Conservation (phyloP, 2,888 invertebrate genomes). For the Tromatobia lineatoria region DNA sequence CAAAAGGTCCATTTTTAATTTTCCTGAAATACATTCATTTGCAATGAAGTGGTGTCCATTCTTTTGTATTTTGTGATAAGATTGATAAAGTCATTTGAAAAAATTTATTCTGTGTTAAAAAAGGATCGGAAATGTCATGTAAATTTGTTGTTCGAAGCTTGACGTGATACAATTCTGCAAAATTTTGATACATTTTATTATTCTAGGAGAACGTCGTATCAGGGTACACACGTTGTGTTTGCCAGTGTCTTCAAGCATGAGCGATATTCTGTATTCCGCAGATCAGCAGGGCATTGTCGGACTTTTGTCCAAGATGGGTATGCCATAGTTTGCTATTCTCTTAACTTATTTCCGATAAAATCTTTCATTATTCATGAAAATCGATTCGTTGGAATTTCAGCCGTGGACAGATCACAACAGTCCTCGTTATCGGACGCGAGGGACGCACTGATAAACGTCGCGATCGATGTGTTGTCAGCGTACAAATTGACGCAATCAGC, state of each 20-base stretch:
- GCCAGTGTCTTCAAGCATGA: slow-evolving; percentile 94
- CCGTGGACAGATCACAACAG: slow-evolving; percentile 95
- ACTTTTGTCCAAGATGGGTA: slow-evolving; percentile 98
- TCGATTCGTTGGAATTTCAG: slow-evolving; percentile 83
- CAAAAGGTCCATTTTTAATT: too few species aligned
- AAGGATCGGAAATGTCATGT: too few species aligned
- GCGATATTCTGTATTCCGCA: slow-evolving; percentile 95
- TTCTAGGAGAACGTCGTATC: slow-evolving; percentile 95
- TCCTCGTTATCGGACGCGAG: slow-evolving; percentile 96
- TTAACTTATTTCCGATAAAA: background rate
- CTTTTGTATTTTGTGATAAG: too few species aligned
- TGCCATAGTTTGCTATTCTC: slow-evolving; percentile 73
- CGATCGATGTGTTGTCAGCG: slow-evolving; percentile 94
- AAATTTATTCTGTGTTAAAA: too few species aligned
- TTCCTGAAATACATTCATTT: too few species aligned
- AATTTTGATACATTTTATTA: slow-evolving; percentile 17
- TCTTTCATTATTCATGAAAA: background rate
- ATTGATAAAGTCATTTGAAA: too few species aligned
- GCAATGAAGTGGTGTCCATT: too few species aligned
- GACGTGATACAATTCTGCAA: too few species aligned
- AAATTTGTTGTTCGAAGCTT: too few species aligned
- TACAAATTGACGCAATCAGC: slow-evolving; percentile 88
- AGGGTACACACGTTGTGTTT: slow-evolving; percentile 98
- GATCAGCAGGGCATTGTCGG: slow-evolving; percentile 98
- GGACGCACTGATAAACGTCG: slow-evolving; percentile 98